A percentile compares a stretch with the other conserved stretches of the same genome.
phyloP scores from a whole-genome alignment of 2,113 vertebrate genomes.

The Mustelus asterias region DNA sequence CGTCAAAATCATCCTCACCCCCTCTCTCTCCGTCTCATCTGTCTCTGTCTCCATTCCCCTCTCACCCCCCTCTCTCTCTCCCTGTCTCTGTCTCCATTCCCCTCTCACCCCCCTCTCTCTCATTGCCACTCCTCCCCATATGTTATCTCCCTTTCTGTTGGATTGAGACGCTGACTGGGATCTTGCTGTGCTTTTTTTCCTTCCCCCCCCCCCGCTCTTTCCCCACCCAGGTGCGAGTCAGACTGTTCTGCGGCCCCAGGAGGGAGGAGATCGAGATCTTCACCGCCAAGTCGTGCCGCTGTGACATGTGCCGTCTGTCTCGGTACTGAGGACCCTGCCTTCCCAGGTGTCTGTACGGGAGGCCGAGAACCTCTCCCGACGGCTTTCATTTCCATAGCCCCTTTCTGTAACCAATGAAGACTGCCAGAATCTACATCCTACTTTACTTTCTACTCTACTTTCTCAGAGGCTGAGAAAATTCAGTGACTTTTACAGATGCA shows the following conservation, averaged over 20 bases:
- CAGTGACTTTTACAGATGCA: no score
- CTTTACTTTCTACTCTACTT: no score
- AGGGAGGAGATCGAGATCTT: constrained; percentile 69
- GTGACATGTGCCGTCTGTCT: constrained; percentile 76
- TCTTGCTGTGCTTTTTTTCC: no score
- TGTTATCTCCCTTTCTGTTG: no score
- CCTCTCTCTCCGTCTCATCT: not conserved
- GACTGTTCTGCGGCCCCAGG: constrained; percentile 61
- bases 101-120: no score
- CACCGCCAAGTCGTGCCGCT: constrained; percentile 70
- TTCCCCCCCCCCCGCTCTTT: not conserved
- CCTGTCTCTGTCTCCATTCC: no score
- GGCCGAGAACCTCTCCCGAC: not conserved
- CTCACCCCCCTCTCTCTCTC: no score
- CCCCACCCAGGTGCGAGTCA: constrained; percentile 66
- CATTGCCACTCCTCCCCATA: no score
- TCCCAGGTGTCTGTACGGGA: not conserved
- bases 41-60: no score
- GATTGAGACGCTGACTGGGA: no score
- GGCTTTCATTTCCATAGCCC: not conserved
- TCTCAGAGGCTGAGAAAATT: no score
- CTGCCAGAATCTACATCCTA: no score
- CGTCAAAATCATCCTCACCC: not conserved
- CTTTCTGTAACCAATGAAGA: not conserved
- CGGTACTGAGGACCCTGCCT: constrained; percentile 70